Evolutionary conservation across 2,113 vertebrate genomes (phyloP), one percentile per base, ranked within the genome.

Genomic region (Brachypodius melanocephalos): DNA sequence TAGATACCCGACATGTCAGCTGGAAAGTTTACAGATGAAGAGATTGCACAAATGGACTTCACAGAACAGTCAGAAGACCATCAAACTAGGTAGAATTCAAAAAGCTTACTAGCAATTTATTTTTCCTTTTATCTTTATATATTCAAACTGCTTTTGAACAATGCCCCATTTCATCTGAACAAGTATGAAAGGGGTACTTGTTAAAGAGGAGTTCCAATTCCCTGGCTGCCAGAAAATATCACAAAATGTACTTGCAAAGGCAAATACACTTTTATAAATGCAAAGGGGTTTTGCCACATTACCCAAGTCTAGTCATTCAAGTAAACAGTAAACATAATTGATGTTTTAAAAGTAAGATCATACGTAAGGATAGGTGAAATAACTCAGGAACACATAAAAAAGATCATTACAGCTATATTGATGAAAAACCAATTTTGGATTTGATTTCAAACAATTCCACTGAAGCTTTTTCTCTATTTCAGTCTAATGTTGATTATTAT

Each of bases 61-160:
- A 61, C 3, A 4, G 34, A 91, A 31, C 43, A 92, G 36, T 28
- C 31, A 94, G 28, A 14, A 69, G 20, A 86, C 36, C 59, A 72
- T 24, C 51, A 85, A 58, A 84, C 31, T 20, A 58, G 26, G 19
- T 6, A 69, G 46, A 66, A 84, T 81, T 61, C 42, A 77, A n/a
- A 48, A 28, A 40, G 49, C 22, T 78, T 66, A 69, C 42, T 19
- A 65, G 36, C 25, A 61, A 77, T 89, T 73, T 87, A 57, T 84
- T 91, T 92, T 94, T 43, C 26, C 59, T 86, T 88, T 89, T 65
- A 51, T 68, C 59, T 78, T 57, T 45, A 31, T 48, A 22, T 71
- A 93, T 51, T 80, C 31, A 73, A 84, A 89, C n/a, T 69, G 49
- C 43, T 86, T 83, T 86, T 88, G 54, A 95, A 67, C 40, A 90